phyloP scores from a whole-genome alignment of 2,113 vertebrate genomes.

The Mesocricetus auratus region DNA sequence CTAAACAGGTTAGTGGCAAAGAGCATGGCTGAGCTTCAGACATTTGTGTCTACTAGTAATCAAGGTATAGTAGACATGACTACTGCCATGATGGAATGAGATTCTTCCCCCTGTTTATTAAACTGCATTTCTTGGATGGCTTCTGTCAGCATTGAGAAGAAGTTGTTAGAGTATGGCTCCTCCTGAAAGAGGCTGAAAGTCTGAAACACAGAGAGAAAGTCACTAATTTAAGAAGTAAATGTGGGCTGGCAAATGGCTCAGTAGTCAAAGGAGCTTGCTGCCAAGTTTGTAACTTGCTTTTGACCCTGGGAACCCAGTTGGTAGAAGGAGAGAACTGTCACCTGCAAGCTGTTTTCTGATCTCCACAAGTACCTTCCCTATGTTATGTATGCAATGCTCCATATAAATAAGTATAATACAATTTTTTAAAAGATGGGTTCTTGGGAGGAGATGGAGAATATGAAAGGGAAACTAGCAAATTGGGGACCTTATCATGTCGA shows the following conservation, averaged over 20 bases:
- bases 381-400: neutral
- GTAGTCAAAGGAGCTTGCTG: neutral
- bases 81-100: neutral
- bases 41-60: neutral
- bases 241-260: neutral
- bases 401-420: neutral
- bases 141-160: neutral
- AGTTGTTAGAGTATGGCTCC: neutral
- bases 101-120: neutral
- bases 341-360: neutral
- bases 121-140: conserved; percentile 10
- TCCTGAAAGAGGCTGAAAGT: neutral
- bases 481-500: neutral
- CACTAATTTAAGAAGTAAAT: neutral
- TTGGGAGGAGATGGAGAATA: too few species aligned
- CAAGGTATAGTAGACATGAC: neutral
- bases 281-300: neutral
- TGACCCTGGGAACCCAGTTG: neutral
- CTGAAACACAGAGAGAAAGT: neutral
- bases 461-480: neutral
- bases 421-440: neutral
- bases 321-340: neutral
- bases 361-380: too few species aligned
- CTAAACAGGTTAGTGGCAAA: conserved; percentile 11
- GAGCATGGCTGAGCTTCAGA: conserved; percentile 21